Percentiles rank a stretch among this genome's conserved stretches.
These are phyloP conservation scores for Planococcus citri DNA, from an alignment of 1,140 invertebrate species.

Conservation along the genomic window DNA sequence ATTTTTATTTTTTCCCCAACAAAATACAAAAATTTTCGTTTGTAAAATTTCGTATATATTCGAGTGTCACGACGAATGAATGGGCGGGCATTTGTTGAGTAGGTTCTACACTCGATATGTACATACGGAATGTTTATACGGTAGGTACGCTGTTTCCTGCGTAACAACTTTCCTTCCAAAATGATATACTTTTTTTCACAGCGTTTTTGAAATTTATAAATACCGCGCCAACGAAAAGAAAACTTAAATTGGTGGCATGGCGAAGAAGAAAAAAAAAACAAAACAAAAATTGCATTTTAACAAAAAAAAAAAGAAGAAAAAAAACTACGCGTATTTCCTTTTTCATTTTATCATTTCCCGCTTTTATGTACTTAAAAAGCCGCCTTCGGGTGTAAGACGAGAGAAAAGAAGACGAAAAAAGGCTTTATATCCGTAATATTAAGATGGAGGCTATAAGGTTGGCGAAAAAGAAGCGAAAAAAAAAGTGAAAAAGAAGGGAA, in stretches of 20 bases:
- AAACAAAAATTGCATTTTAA: background rate
- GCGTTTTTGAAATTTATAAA: too few species aligned
- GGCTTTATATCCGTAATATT: background rate
- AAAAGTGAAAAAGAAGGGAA: background rate
- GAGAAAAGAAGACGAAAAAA: background rate
- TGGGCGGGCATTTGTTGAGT: too few species aligned
- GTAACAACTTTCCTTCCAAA: too few species aligned
- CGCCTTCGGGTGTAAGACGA: background rate
- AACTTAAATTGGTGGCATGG: too few species aligned
- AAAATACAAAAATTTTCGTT: background rate
- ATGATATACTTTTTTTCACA: too few species aligned
- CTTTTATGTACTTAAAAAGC: background rate
- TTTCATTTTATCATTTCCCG: background rate
- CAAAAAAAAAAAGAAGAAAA: background rate
- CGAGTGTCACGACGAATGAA: too few species aligned
- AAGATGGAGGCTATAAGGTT: constrained; percentile 12
- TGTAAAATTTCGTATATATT: background rate
- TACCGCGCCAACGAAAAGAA: too few species aligned
- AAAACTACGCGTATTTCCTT: background rate
- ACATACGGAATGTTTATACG: too few species aligned
- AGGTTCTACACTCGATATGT: too few species aligned
- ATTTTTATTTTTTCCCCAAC: constrained; percentile 7
- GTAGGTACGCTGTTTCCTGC: too few species aligned
- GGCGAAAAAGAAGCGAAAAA: background rate
- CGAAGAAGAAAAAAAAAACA: too few species aligned